Base-by-base conservation (phyloP, 1,140 invertebrate species). In the Camponotus floridanus region DNA sequence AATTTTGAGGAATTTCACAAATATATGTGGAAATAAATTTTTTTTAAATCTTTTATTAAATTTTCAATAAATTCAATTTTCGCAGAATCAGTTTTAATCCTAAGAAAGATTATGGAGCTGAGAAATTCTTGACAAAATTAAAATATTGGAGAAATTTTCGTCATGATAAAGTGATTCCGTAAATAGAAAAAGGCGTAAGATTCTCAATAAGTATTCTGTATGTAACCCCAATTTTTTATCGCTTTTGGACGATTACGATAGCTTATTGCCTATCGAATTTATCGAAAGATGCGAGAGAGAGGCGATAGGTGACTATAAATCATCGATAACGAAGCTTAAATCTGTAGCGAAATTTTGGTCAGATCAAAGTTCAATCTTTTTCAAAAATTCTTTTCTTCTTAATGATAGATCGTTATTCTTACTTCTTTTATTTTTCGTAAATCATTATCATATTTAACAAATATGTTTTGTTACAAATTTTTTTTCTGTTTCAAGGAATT, bases 261-360 rank as follows among this genome's bases (percentile, higher is more conserved):
- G 2, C 51, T 73, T n/a, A 9, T 57, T 73, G 48, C 26, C 18
- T 73, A 74, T 59, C 55, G 21, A 74, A 74, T 59, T 74, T 74
- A 61, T 59, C 13, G 13, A 21, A 21, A 59, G n/a, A 26, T 61
- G 55, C 55, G 42, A 3, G n/a, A 36, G 21, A 74, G 3, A 18
- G 11, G 33, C 11, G 11, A 74, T 74, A 59, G 18, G 3, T 74
- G 33, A 61, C 55, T 33, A 15, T 39, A 74, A 59, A 74, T 59
- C 36, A 59, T 13, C 4, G 71, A 74, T 74, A 74, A 74, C 55
- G 13, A 74, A 74, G n/a, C 33, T 74, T 74, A 59, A 74, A 74
- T 59, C 6, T 18, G 31, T 18, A 18, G 3, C 13, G 55, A 31
- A 61, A 61, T 74, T 59, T 74, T 74, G 71, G 61, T n/a, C 55